Conservation (phyloP, 2,888 invertebrate species). For the Hypsopygia costalis region DNA sequence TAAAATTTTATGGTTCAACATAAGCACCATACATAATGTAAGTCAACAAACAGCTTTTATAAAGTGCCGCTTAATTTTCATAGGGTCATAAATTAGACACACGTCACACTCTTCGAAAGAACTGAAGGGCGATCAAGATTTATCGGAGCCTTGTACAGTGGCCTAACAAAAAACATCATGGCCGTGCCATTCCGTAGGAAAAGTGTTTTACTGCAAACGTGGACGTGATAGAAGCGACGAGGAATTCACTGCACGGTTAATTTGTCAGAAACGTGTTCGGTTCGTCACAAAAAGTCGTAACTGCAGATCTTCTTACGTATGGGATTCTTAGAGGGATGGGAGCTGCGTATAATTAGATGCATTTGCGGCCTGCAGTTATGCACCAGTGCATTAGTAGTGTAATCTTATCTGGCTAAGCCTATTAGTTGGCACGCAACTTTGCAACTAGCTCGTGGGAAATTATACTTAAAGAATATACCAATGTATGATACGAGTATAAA, state of each 20-base stretch:
- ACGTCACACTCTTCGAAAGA: conserved; percentile 21
- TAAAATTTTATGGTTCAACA: too few relatives aligned
- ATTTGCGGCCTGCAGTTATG: conserved; percentile 58
- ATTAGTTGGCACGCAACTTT: conserved; percentile 53
- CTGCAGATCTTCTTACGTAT: conserved; percentile 15
- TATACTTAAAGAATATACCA: conserved; percentile 37
- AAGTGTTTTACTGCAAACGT: conserved; percentile 12
- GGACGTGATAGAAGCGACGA: neutral
- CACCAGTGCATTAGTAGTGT: conserved; percentile 61
- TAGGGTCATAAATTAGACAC: conserved; percentile 19
- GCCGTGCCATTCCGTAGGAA: conserved; percentile 9
- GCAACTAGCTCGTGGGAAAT: conserved; percentile 59
- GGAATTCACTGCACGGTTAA: conserved; percentile 1
- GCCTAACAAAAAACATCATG: conserved; percentile 13
- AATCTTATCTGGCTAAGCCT: conserved; percentile 62
- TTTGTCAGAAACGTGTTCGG: conserved; percentile 4
- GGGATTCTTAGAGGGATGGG: conserved; percentile 19
- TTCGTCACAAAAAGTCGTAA: conserved; percentile 6
- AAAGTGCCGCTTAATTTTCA: conserved; percentile 11
- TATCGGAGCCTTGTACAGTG: conserved; percentile 21
- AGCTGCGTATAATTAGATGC: conserved; percentile 45
- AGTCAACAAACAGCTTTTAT: conserved; percentile 4
- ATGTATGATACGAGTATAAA: conserved; percentile 29
- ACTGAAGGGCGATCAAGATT: conserved; percentile 27
- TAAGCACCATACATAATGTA: too few relatives aligned